Base-by-base conservation (phyloP, 1,140 invertebrate species). In the Brevipalpus yothersi region DNA sequence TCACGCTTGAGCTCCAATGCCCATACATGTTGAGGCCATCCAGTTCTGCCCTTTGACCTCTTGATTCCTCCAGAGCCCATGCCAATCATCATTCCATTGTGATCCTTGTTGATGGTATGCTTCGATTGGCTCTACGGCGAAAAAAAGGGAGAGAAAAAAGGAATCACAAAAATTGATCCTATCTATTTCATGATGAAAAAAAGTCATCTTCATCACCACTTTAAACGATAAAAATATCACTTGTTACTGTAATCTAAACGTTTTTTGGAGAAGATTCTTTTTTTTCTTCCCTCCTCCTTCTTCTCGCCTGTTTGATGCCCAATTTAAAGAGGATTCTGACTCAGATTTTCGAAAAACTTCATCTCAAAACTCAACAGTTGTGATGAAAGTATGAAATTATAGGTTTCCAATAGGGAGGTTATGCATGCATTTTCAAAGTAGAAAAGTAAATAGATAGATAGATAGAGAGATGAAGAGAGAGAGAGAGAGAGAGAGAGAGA, bases 11-110 rank as follows among this genome's bases (percentile, higher is more conserved):
- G 72, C 70, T 89, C 85, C 21, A 86, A 73, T 0, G 86, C 88
- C 88, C 89, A 92, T 15, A 56, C 54, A 70, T 90, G 85, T 66
- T 92, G 87, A 0, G 89, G 88, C 89, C 88, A 93, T 23, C 87
- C 88, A 11, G 87, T 93, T 62, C 88, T 75, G 10, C 86, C 86
- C 73, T 84, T 87, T 15, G 15, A 12, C 23, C 21, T 53, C 23
- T 53, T 53, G 15, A 45, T 45, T 4, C 12, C 12, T 10, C 12
- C 43, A 45, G 31, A 19, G 45, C 45, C 13, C 19, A 47, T 47
- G 4, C 13, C 45, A 47, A 19, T 47, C 45, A n/a, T 47, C 45
- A n/a, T 47, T 47, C 7, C 45, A 47, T 47, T 47, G 13, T 47
- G 45, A 15, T 19, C 13, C 45, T 47, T 47, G 45, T 47, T 47